A percentile compares a stretch with the other conserved stretches of the same genome.
These are phyloP conservation scores for Cynocephalus volans DNA, from an alignment of 2,113 vertebrate species.

Conservation along the genomic window DNA sequence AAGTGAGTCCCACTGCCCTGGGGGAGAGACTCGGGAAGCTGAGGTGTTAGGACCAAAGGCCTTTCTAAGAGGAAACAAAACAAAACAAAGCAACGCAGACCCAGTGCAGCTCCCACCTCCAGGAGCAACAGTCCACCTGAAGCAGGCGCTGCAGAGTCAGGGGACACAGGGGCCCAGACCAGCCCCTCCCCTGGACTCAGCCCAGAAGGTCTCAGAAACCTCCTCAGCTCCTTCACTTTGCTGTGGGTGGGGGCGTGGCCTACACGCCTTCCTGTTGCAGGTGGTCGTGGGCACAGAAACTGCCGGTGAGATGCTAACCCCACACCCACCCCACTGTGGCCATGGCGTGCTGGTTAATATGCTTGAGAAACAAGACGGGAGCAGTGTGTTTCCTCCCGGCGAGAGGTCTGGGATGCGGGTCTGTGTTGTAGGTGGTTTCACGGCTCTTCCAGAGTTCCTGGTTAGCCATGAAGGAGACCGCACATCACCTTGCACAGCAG, in stretches of 20 bases:
- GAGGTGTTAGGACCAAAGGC: neutral
- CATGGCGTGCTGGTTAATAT: accelerated
- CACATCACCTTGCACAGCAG: neutral
- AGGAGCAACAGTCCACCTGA: accelerated
- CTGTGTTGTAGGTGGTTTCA: neutral
- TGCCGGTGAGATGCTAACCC: accelerated
- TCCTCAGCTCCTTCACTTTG: neutral
- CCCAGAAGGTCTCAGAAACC: no score
- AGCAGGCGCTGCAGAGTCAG: accelerated
- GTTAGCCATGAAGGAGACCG: neutral
- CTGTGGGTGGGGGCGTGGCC: accelerated
- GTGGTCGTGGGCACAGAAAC: accelerated
- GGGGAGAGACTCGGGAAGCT: neutral
- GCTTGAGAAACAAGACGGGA: no score
- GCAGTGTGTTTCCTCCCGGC: accelerated
- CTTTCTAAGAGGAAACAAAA: neutral
- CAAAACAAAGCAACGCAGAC: no score
- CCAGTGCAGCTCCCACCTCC: accelerated
- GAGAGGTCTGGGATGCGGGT: neutral
- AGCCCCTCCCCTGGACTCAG: accelerated
- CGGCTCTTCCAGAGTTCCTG: neutral
- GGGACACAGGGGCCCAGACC: accelerated
- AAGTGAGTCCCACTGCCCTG: accelerated
- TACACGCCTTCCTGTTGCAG: accelerated
- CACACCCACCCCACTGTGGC: accelerated